Percentiles rank a stretch among this genome's conserved stretches.
These are phyloP conservation scores for Linnaemya tessellans DNA, from an alignment of 2,888 invertebrate genomes.

Conservation along the genomic window DNA sequence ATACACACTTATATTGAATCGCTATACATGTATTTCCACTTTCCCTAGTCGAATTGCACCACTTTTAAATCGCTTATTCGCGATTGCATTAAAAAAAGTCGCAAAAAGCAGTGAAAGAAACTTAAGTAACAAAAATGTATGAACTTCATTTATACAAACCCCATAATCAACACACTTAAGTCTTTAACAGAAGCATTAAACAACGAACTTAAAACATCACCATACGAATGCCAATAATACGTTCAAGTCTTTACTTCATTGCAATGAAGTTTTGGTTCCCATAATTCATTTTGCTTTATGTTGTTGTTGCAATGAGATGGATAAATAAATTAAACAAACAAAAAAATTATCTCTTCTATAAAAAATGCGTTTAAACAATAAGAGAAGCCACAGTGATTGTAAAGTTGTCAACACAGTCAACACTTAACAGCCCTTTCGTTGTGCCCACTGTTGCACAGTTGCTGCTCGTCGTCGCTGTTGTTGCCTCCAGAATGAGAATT, in stretches of 20 bases:
- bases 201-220: conserved; percentile 39
- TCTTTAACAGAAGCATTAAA: conserved; percentile 48
- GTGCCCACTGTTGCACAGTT: conserved; percentile 24
- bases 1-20: no score
- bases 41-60: background rate
- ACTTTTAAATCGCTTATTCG: conserved; percentile 4
- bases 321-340: conserved; percentile 45
- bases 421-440: conserved; percentile 30
- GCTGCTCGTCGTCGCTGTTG: background rate
- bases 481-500: conserved; percentile 19
- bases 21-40: no score
- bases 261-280: conserved; percentile 53
- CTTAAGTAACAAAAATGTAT: conserved; percentile 12
- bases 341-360: conserved; percentile 30
- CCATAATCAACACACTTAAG: conserved; percentile 36
- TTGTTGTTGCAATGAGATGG: conserved; percentile 28
- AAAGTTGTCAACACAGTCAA: conserved; percentile 62
- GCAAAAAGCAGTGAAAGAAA: background rate
- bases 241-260: conserved; percentile 41
- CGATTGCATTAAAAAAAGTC: conserved; percentile 1
- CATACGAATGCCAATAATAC: conserved; percentile 37
- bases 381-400: conserved; percentile 28
- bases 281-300: conserved; percentile 42
- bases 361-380: conserved; percentile 36
- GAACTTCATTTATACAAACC: conserved; percentile 23